Evolutionary conservation across 2,113 vertebrate genomes (phyloP), one percentile per base, ranked within the genome.

Genomic region (Microtus pennsylvanicus): DNA sequence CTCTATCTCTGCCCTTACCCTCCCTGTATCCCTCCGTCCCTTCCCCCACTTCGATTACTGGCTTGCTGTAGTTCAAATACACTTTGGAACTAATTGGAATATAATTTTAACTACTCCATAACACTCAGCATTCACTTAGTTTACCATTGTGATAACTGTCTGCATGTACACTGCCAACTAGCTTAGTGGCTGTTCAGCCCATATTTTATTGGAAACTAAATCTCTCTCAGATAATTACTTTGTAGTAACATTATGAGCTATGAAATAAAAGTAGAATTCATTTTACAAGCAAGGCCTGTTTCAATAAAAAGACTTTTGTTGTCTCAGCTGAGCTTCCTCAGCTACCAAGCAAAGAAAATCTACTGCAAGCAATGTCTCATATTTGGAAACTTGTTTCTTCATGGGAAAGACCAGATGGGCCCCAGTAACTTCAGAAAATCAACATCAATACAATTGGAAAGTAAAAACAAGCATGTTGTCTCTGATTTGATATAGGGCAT

Each of bases 191-290:
- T 85, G 77, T 89, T 93, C 89, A 76, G 93, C 96, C 91, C 80
- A 81, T 95, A 38, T 90, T 97, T 96, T 28, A 93, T 35, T 95
- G 96, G 85, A 77, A 96, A 77, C 74, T 86, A 89, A 94, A 86
- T 89, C 35, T 92, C 77, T 95, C 93, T 94, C 35, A 12, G 91
- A 96, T 93, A 97, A 97, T 96, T 76, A 95, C 89, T 96, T 96
- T 95, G 91, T 14, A 95, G 0, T 52, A 97, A 95, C 93, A 96
- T 96, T 96, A 96, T 61, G 93, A 96, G 96, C 91, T 93, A 91
- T 75, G 70, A 58, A 94, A 96, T 45, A 82, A 90, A 93, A 87
- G 58, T 80, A 52, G 33, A 90, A 96, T 82, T 95, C 65, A 86
- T 95, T 97, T 95, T 70, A 95, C 1, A 96, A 92, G 89, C 82